Conservation (phyloP, 2,113 vertebrate genomes). For the Peucedramus taeniatus region DNA sequence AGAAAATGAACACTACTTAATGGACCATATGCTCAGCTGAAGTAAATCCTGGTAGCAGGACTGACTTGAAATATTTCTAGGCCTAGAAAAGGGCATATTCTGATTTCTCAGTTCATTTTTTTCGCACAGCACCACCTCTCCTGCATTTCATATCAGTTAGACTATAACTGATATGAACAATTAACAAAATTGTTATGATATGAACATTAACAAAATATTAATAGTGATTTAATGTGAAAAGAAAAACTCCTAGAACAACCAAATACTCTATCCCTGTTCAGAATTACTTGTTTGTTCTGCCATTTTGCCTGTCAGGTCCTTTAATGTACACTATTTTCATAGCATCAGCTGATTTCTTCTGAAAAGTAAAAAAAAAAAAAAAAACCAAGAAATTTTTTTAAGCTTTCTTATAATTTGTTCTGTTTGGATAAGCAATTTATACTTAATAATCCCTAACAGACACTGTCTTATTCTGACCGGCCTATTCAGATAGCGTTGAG, state of each 20-base stretch:
- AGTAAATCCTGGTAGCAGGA: background rate
- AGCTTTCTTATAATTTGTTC: background rate
- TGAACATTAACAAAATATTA: background rate
- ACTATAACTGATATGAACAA: no score
- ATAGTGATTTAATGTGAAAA: background rate
- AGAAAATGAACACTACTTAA: background rate
- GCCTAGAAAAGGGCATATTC: background rate
- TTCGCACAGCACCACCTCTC: background rate
- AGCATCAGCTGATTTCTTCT: background rate
- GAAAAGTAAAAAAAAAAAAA: constrained; percentile 6
- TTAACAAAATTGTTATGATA: no score
- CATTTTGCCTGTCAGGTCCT: background rate
- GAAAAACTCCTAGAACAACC: background rate
- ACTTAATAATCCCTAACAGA: background rate
- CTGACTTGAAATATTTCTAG: background rate
- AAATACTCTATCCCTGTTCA: background rate
- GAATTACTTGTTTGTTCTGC: background rate
- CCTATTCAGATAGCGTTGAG: background rate
- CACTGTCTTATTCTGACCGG: background rate
- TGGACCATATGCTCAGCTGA: background rate
- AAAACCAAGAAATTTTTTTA: background rate
- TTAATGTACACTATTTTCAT: background rate
- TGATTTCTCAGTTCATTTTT: background rate
- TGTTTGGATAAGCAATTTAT: constrained; percentile 14
- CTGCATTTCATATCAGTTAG: background rate